Evolutionary conservation across 2,888 invertebrate genomes (phyloP).

Genomic region (Thereva nobilitata): DNA sequence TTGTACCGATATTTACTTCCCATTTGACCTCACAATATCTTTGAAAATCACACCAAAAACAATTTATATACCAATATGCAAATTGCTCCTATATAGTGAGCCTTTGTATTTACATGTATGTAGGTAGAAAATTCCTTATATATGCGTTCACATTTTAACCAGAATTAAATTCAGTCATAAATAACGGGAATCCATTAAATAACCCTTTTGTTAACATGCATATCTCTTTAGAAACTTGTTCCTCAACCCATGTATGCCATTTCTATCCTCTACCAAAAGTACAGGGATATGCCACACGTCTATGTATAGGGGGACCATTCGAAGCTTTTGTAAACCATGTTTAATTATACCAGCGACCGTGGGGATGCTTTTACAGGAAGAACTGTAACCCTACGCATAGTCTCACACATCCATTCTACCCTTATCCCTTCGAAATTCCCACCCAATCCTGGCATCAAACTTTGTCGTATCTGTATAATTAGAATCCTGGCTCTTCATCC

Average conservation of each 20-base stretch:
- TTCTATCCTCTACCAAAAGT: neutral
- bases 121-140: neutral
- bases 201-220: slow-evolving; percentile 36
- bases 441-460: slow-evolving; percentile 25
- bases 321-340: slow-evolving; percentile 34
- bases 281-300: neutral
- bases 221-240: slow-evolving; percentile 30
- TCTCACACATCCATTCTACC: slow-evolving; percentile 17
- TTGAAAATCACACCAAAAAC: too few relatives aligned
- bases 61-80: too few relatives aligned
- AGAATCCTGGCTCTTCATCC: slow-evolving; percentile 33
- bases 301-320: slow-evolving; percentile 20
- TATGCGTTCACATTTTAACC: slow-evolving; percentile 8
- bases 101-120: neutral
- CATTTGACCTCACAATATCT: too few relatives aligned
- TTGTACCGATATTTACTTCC: too few relatives aligned
- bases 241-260: neutral
- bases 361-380: slow-evolving; percentile 16
- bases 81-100: too few relatives aligned
- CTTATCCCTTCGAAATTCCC: neutral
- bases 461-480: slow-evolving; percentile 30
- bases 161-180: slow-evolving; percentile 35
- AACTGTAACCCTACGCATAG: slow-evolving; percentile 12
- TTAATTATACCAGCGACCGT: slow-evolving; percentile 21
- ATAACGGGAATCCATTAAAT: slow-evolving; percentile 38